Percentiles rank a stretch among this genome's conserved stretches.
These are phyloP conservation scores for Parazoanthus atlanticus DNA, from an alignment of 92 coral and sea anemone genomes.

Conservation along the genomic window DNA sequence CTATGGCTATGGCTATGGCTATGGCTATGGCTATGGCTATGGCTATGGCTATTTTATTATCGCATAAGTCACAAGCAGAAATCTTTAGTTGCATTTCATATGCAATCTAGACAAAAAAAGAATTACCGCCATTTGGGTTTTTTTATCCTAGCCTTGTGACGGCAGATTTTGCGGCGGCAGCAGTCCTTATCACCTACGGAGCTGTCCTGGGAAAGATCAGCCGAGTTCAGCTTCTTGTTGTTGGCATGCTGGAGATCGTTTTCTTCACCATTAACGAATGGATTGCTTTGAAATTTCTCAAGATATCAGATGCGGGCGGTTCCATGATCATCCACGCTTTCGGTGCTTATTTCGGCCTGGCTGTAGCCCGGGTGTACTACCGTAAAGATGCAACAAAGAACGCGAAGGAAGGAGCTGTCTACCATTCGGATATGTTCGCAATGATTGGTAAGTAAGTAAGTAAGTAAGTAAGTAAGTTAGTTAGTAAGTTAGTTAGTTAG, in stretches of 20 bases:
- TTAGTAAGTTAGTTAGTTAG: neutral
- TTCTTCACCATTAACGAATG: slow-evolving; percentile 67
- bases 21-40: too few species aligned
- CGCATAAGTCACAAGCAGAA: too few species aligned
- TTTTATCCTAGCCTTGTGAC: slow-evolving; percentile 48
- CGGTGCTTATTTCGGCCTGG: slow-evolving; percentile 77
- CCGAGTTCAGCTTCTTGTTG: slow-evolving; percentile 69
- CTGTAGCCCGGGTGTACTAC: slow-evolving; percentile 59
- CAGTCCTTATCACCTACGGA: slow-evolving; percentile 74
- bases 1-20: too few species aligned
- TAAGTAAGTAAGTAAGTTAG: neutral
- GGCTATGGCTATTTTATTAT: neutral
- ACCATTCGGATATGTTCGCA: slow-evolving; percentile 73
- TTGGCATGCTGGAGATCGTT: slow-evolving; percentile 63
- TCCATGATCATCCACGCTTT: slow-evolving; percentile 70
- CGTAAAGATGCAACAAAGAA: slow-evolving; percentile 32
- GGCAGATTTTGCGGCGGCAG: slow-evolving; percentile 74
- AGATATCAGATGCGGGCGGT: slow-evolving; percentile 73
- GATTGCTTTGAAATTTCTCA: slow-evolving; percentile 55
- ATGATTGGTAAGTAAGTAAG: slow-evolving; percentile 60
- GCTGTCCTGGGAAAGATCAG: slow-evolving; percentile 78
- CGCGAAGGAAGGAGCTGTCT: slow-evolving; percentile 64
- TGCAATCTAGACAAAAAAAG: too few species aligned
- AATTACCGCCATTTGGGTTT: neutral
- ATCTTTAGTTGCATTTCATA: neutral